These are phyloP conservation scores for Xenus cinereus DNA, from an alignment of 2,113 vertebrate genomes.

Conservation along the genomic window DNA sequence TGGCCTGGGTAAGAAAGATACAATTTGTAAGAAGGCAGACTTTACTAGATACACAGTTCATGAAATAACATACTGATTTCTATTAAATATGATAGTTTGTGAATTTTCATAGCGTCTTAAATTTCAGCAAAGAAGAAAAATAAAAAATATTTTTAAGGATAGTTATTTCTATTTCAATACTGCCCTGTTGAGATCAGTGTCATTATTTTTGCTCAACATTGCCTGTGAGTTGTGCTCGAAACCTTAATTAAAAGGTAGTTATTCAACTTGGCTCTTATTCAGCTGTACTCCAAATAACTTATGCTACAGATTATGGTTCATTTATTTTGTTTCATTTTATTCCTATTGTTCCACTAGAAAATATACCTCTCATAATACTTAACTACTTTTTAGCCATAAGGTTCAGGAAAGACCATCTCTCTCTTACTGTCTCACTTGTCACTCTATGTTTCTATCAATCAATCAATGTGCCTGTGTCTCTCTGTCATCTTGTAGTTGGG, in stretches of 20 bases:
- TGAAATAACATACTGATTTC: not conserved
- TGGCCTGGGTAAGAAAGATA: not conserved
- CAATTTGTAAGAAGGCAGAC: not conserved
- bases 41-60: not conserved
- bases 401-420: not conserved
- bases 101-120: not conserved
- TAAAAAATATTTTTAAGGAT: not conserved
- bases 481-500: not conserved
- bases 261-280: not conserved
- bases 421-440: not conserved
- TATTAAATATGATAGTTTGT: not conserved
- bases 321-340: not conserved
- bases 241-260: not conserved
- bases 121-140: not conserved
- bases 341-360: not conserved
- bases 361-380: not conserved
- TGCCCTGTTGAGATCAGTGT: not conserved
- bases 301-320: not conserved
- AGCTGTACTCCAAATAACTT: not conserved
- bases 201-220: not conserved
- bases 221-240: not conserved
- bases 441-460: not conserved
- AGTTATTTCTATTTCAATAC: not conserved
- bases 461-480: not conserved
- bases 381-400: not conserved